Evolutionary conservation across 2,888 invertebrate genomes (phyloP).

Genomic region (Sinohyriopsis cumingii): DNA sequence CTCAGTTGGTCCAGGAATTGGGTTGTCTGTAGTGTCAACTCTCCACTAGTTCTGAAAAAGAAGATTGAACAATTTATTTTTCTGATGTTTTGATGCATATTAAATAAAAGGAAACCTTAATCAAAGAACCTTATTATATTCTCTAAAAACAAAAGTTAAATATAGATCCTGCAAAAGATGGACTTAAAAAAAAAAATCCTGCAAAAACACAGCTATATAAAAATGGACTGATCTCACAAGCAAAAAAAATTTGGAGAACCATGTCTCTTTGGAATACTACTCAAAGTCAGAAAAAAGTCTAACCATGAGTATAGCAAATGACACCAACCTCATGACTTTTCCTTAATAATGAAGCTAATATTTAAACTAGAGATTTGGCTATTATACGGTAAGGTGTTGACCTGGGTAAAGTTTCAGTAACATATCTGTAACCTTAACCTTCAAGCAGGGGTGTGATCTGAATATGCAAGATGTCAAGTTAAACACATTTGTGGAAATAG

Average conservation of each 20-base stretch:
- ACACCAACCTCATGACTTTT: background rate
- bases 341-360: conserved; percentile 2
- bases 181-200: too few relatives aligned
- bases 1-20: conserved; percentile 62
- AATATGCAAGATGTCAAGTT: too few relatives aligned
- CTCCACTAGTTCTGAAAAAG: conserved; percentile 39
- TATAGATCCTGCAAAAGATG: background rate
- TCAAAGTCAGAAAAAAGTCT: background rate
- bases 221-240: too few relatives aligned
- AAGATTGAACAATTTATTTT: too few relatives aligned
- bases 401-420: background rate
- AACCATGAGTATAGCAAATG: background rate
- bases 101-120: background rate
- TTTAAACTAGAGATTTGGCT: background rate
- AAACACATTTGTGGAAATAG: too few relatives aligned
- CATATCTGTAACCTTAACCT: background rate
- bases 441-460: too few relatives aligned
- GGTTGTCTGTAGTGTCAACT: conserved; percentile 50
- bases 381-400: background rate
- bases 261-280: too few relatives aligned
- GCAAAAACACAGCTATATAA: too few relatives aligned
- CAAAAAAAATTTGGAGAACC: too few relatives aligned
- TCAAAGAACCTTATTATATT: background rate
- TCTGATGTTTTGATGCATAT: background rate
- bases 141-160: background rate